phyloP scores from a whole-genome alignment of 2,888 invertebrate genomes.

The Eledone cirrhosa region DNA sequence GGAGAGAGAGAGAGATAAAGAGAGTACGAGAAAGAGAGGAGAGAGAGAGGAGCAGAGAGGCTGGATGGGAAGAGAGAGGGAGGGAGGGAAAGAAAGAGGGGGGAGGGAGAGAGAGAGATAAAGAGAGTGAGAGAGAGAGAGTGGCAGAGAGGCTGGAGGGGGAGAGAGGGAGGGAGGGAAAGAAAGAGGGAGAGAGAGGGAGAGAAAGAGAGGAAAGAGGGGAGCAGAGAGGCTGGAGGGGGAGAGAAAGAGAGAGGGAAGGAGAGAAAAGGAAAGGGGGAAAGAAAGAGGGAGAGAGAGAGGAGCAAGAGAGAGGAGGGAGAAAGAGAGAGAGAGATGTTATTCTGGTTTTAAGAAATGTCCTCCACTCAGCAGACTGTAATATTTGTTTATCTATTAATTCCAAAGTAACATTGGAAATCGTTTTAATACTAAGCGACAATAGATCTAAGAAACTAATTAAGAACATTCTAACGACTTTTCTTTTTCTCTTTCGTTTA shows the following conservation, averaged over 20 bases:
- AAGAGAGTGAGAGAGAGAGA: not conserved
- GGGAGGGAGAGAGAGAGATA: not conserved
- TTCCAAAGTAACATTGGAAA: too few relatives aligned
- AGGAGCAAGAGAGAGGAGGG: not conserved
- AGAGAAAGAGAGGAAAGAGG: not conserved
- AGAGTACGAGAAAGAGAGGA: conserved; percentile 25
- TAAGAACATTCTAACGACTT: too few relatives aligned
- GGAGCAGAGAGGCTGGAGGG: not conserved
- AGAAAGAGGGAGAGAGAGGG: not conserved
- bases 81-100: not conserved
- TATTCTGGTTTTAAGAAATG: not conserved
- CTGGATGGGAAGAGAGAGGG: not conserved
- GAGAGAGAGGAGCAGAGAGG: not conserved
- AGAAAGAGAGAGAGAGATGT: not conserved
- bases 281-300: conserved; percentile 21
- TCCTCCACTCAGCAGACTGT: too few relatives aligned
- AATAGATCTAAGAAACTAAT: too few relatives aligned
- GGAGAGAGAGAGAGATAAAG: conserved; percentile 39
- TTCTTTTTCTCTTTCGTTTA: too few relatives aligned
- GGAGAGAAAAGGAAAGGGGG: conserved; percentile 11
- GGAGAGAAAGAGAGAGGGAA: not conserved
- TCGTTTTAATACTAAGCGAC: too few relatives aligned
- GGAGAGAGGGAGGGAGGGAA: not conserved
- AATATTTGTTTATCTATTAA: too few relatives aligned
- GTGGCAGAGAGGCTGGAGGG: not conserved